Conservation (phyloP, 2,888 invertebrate species). For the Aproaerema taeniolella region DNA sequence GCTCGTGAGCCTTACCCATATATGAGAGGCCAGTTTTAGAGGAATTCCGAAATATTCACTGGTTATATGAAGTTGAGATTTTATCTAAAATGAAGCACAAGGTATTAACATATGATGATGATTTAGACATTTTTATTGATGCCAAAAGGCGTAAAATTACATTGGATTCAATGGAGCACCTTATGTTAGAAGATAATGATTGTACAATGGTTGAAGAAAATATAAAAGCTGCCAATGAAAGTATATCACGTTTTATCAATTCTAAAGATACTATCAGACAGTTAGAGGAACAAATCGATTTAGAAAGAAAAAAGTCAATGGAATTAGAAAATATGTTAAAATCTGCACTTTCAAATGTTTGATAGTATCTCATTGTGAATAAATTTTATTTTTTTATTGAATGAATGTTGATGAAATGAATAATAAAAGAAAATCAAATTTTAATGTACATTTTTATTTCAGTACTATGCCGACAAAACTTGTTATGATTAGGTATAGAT, state of each 20-base stretch:
- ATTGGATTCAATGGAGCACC: slow-evolving; percentile 49
- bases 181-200: slow-evolving; percentile 63
- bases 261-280: slow-evolving; percentile 57
- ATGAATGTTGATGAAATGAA: slow-evolving; percentile 1
- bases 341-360: slow-evolving; percentile 55
- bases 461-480: too few relatives aligned
- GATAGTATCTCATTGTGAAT: slow-evolving; percentile 14
- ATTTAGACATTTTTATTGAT: slow-evolving; percentile 48
- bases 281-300: slow-evolving; percentile 65
- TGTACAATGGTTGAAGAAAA: slow-evolving; percentile 50
- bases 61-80: slow-evolving; percentile 73
- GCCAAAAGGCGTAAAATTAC: slow-evolving; percentile 63
- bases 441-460: too few relatives aligned
- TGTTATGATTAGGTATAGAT: too few relatives aligned
- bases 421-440: not conserved
- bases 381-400: slow-evolving; percentile 9
- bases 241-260: slow-evolving; percentile 45
- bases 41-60: slow-evolving; percentile 71
- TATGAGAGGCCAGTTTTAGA: slow-evolving; percentile 75
- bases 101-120: slow-evolving; percentile 51
- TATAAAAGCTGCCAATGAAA: slow-evolving; percentile 46
- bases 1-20: too few relatives aligned
- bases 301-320: slow-evolving; percentile 59
- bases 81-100: slow-evolving; percentile 53
- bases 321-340: slow-evolving; percentile 66